Percentiles rank a stretch among this genome's conserved stretches.
These are phyloP conservation scores for Fragum sueziense DNA, from an alignment of 2,888 invertebrate species.

Conservation along the genomic window DNA sequence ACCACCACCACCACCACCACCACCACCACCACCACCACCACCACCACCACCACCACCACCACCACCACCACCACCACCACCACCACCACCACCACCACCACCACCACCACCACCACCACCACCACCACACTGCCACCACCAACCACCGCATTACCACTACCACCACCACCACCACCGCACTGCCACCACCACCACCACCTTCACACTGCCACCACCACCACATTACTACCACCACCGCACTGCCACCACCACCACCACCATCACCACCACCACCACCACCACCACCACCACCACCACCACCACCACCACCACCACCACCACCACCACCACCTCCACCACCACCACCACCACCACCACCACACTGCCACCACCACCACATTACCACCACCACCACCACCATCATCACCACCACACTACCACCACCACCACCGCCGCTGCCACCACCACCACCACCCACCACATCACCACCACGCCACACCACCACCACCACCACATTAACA, in stretches of 20 bases:
- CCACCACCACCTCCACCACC: constrained; percentile 4
- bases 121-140: background rate
- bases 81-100: background rate
- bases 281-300: constrained; percentile 13
- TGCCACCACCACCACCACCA: constrained; percentile 13
- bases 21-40: background rate
- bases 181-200: no score
- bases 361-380: no score
- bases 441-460: no score
- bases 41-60: background rate
- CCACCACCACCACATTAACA: no score
- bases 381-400: background rate
- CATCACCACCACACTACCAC: no score
- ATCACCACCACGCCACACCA: no score
- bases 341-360: constrained; percentile 1
- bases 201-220: no score
- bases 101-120: background rate
- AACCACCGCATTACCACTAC: no score
- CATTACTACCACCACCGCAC: no score
- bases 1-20: background rate
- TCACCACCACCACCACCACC: constrained; percentile 7
- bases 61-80: background rate
- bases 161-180: no score
- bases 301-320: constrained; percentile 7
- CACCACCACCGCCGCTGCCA: no score